Base-by-base conservation (phyloP, 2,113 vertebrate species). In the Nerophis lumbriciformis region DNA sequence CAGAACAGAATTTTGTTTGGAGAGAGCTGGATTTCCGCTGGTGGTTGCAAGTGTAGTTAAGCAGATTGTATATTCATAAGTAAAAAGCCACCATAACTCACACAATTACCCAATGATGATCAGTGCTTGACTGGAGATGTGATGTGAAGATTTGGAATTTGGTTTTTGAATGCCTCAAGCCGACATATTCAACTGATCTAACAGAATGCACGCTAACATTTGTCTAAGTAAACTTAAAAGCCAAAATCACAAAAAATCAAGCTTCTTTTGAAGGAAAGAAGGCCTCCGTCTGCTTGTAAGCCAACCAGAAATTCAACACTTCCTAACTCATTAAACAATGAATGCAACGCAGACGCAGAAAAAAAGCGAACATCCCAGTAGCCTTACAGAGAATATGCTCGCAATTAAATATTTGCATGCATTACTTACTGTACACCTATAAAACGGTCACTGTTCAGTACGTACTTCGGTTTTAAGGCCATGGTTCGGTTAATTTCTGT, bases 341-440 rank as follows among this genome's bases (percentile, higher is more conserved):
- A 83, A 82, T 70, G 28, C 2, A 28, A 28, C 28, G 3, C 28
- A 28, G 28, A 28, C 4, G 28, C 28, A 51, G 69, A 70, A 71
- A 63, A 63, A 65, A 65, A 28, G 63, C 53, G 53, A 28, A 80
- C 73, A 65, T 70, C 70, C 67, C 72, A 52, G 37, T 9, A 65
- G 67, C 57, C 69, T 66, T 70, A 63, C n/a, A 44, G 49, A 82
- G 75, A 84, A 83, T 84, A 75, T 71, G 78, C 6, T 48, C 71
- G 71, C 83, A 80, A 84, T 84, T 80, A 76, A 66, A 80, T 83
- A 82, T 84, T 73, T 71, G 72, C 65, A 73, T 72, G 73, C 81
- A 69, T 78, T 28, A 28, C 28, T 28, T 28, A 28, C 28, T 28
- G 3, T 28, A 28, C 28, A 28, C 28, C 28, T 28, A 28, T 28